Conservation (phyloP, 1,140 invertebrate species). For the Pogonognathellus flavescens region DNA sequence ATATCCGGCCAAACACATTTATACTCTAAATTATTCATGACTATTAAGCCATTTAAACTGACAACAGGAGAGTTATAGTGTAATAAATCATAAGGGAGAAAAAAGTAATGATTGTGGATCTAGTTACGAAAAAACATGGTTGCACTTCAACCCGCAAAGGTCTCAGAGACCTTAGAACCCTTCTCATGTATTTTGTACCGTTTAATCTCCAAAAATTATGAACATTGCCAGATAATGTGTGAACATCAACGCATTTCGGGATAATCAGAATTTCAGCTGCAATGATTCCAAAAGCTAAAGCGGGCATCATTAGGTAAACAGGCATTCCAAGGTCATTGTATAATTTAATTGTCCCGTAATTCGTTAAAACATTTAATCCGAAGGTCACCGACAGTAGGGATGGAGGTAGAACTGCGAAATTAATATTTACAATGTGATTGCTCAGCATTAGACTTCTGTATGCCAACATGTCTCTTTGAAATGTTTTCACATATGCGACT, state of each 20-base stretch:
- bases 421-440: not conserved
- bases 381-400: not conserved
- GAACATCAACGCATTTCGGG: not conserved
- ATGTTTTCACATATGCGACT: no score
- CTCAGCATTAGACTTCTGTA: not conserved
- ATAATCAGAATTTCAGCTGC: not conserved
- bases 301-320: not conserved
- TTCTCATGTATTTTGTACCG: not conserved
- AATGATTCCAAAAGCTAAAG: not conserved
- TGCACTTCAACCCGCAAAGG: not conserved
- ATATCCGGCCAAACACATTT: not conserved
- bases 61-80: not conserved
- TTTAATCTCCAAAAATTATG: not conserved
- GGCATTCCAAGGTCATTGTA: slow-evolving; percentile 5
- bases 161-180: not conserved
- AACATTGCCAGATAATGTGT: not conserved
- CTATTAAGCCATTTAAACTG: slow-evolving; percentile 4
- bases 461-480: not conserved
- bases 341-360: slow-evolving; percentile 11
- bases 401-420: not conserved
- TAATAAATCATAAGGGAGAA: slow-evolving; percentile 19
- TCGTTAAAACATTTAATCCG: not conserved
- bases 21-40: not conserved
- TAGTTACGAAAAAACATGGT: not conserved
- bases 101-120: not conserved